Evolutionary conservation across 2,888 invertebrate species (phyloP), one percentile per base, ranked within the genome.

Genomic region (Xestia rhomboidea): DNA sequence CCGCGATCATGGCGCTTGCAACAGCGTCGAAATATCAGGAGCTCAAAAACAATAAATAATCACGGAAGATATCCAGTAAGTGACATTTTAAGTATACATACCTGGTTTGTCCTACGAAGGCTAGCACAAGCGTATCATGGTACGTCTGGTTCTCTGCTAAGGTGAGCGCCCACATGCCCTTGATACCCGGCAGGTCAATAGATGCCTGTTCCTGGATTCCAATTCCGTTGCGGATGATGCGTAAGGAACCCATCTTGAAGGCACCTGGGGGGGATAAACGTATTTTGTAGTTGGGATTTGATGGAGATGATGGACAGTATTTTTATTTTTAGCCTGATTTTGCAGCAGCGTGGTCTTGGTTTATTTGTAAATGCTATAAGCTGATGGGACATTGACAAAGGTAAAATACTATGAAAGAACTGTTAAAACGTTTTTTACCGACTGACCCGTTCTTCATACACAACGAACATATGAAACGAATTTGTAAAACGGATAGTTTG

Each of bases 141-240:
- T 99, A 99, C 88, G 96, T 97, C 46, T 93, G 97, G 89, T 97
- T 97, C 46, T 94, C 95, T 2, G 91, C 89, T 6, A 96, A 90
- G 0, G 95, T 95, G n/a, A 99, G 96, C 0, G 99, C 98, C 99
- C 99, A 99, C 98, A 99, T 99, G 83, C 99, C 99, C 96, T 99
- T 99, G 85, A 99, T 99, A 73, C 99, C 99, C 10, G 99, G 98
- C 88, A 99, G 97, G 96, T 99, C 99, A 85, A 99, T 99, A 69
- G 98, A 99, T 0, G 99, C 99, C 93, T 99, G 99, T 94, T 99
- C 99, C 88, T 99, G 99, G 81, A 99, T 99, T 6, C 99, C 99
- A 91, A 99, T 99, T 7, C 99, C 99, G 95, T 99, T 99, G 86
- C 99, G 97, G 85, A 99, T 99, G 81, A 99, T 99, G 73, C 99